Evolutionary conservation across 2,888 invertebrate species (phyloP).

Genomic region (Andrena dorsata): DNA sequence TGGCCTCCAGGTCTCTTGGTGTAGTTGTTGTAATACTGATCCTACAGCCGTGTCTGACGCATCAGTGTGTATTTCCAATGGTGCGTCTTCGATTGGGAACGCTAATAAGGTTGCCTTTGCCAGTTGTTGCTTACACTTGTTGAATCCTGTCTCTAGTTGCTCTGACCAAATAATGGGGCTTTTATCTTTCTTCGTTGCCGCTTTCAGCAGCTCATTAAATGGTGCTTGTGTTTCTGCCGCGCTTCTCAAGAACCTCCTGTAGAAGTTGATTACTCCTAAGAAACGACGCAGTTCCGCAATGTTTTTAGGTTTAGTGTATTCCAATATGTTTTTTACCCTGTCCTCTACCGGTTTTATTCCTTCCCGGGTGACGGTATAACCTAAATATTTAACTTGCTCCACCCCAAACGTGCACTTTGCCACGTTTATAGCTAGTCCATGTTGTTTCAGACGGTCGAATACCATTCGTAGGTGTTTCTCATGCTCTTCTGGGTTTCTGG

Average conservation of each 20-base stretch:
- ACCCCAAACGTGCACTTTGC: background rate
- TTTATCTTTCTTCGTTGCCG: background rate
- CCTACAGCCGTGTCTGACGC: background rate
- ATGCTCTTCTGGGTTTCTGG: background rate
- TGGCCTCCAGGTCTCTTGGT: background rate
- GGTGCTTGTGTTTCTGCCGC: background rate
- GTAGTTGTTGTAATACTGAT: background rate
- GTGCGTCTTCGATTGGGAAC: background rate
- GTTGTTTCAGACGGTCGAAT: background rate
- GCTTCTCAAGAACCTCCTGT: background rate
- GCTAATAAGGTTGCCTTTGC: background rate
- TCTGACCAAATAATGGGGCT: background rate
- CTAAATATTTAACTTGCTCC: background rate
- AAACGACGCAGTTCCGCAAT: background rate
- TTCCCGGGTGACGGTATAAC: background rate
- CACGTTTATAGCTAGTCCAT: background rate
- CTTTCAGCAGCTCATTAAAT: background rate
- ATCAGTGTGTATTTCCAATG: no score
- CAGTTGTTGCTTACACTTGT: background rate
- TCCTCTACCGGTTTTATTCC: background rate
- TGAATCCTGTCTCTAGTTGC: background rate
- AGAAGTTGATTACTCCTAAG: background rate
- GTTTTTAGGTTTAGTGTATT: background rate
- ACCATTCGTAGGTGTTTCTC: background rate
- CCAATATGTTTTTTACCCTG: background rate